Conservation (phyloP, 2,113 vertebrate genomes). For the Actinemys pallida region DNA sequence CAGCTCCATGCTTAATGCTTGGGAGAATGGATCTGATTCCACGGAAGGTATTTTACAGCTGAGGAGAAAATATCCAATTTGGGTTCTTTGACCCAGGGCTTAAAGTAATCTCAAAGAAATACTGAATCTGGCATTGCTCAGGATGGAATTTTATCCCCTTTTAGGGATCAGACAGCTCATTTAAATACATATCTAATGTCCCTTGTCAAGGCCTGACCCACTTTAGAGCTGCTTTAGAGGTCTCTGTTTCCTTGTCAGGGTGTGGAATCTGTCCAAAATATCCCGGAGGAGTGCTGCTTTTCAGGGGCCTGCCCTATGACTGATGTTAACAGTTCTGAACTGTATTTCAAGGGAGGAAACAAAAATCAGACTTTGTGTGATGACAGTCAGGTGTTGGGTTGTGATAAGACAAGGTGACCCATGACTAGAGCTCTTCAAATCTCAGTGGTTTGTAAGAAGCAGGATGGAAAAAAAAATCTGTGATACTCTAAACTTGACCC, state of each 20-base stretch:
- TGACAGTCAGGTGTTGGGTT: background rate
- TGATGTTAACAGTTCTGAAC: conserved; percentile 18
- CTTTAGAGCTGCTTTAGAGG: conserved; percentile 58
- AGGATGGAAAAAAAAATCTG: background rate
- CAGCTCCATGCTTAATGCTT: conserved; percentile 63
- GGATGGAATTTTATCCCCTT: conserved; percentile 55
- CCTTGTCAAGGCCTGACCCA: conserved; percentile 50
- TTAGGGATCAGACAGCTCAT: conserved; percentile 48
- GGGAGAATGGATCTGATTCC: conserved; percentile 57
- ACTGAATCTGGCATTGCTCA: conserved; percentile 46
- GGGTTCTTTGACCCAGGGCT: conserved; percentile 32
- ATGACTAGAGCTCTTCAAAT: background rate
- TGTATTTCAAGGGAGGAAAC: background rate
- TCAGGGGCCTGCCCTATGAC: conserved; percentile 32
- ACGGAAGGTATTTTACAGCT: conserved; percentile 52
- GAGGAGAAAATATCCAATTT: conserved; percentile 60
- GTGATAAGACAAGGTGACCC: background rate
- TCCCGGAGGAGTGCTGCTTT: background rate
- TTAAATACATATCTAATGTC: conserved; percentile 55
- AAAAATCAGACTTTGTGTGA: background rate
- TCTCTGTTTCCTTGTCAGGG: background rate
- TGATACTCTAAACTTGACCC: rapidly evolving
- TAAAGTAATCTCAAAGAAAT: conserved; percentile 52
- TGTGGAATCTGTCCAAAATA: conserved; percentile 21
- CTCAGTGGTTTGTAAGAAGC: background rate